Percentiles rank a stretch among this genome's conserved stretches.
phyloP scores from a whole-genome alignment of 2,797 vertebrate species.

The Australoheros facetus region DNA sequence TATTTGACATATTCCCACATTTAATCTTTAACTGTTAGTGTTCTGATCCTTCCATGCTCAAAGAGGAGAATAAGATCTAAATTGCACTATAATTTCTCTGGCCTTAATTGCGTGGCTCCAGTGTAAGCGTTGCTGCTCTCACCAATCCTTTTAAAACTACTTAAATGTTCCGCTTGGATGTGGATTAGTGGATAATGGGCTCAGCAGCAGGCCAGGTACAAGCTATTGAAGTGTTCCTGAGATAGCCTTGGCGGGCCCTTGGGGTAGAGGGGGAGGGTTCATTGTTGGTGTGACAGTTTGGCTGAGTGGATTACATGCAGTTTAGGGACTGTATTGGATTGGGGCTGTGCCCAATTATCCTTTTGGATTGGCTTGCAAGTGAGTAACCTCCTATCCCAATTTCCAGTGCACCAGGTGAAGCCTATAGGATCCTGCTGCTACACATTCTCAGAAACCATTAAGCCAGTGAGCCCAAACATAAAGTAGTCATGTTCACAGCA shows the following conservation, averaged over 20 bases:
- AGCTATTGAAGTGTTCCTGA: slow-evolving; percentile 77
- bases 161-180: slow-evolving; percentile 73
- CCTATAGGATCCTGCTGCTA: slow-evolving; percentile 52
- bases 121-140: slow-evolving; percentile 68
- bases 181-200: slow-evolving; percentile 81
- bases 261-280: slow-evolving; percentile 61
- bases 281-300: slow-evolving; percentile 80
- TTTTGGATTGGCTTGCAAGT: slow-evolving; percentile 74
- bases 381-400: slow-evolving; percentile 76
- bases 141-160: slow-evolving; percentile 76
- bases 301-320: slow-evolving; percentile 85
- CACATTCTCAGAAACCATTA: slow-evolving; percentile 60
- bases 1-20: slow-evolving; percentile 11
- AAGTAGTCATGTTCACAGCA: slow-evolving; percentile 52
- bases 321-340: slow-evolving; percentile 81
- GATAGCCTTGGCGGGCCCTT: slow-evolving; percentile 67
- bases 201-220: slow-evolving; percentile 76
- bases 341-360: slow-evolving; percentile 78
- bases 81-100: slow-evolving; percentile 67
- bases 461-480: slow-evolving; percentile 56
- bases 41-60: slow-evolving; percentile 31
- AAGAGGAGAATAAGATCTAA: slow-evolving; percentile 58
- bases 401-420: slow-evolving; percentile 70
- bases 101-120: slow-evolving; percentile 72
- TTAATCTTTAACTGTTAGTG: slow-evolving; percentile 31